Evolutionary conservation across 2,888 invertebrate species (phyloP).

Genomic region (Cantharis lateralis): DNA sequence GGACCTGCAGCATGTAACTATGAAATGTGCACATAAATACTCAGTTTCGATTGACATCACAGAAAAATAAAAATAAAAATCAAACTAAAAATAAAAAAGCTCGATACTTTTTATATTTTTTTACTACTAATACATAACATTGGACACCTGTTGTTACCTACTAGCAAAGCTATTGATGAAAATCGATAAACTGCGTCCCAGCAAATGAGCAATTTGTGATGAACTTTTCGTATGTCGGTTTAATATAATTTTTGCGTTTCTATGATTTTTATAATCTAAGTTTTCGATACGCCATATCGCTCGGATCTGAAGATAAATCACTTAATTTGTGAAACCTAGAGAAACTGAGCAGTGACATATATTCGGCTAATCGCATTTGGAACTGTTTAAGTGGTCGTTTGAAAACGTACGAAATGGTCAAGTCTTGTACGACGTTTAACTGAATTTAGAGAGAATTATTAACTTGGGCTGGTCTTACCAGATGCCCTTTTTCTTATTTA

Average conservation of each 20-base stretch:
- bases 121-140: conserved; percentile 17
- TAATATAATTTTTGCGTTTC: background rate
- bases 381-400: conserved; percentile 37
- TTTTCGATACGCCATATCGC: background rate
- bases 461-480: conserved; percentile 8
- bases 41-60: conserved; percentile 51
- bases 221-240: background rate
- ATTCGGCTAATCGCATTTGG: conserved; percentile 35
- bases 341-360: conserved; percentile 16
- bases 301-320: background rate
- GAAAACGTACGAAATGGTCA: conserved; percentile 35
- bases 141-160: conserved; percentile 33
- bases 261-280: background rate
- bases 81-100: conserved; percentile 42
- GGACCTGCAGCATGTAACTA: conserved; percentile 48
- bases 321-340: conserved; percentile 13
- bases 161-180: conserved; percentile 45
- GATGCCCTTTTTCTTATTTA: conserved; percentile 16
- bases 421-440: conserved; percentile 32
- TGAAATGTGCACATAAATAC: conserved; percentile 55
- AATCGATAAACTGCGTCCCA: conserved; percentile 44
- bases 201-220: background rate
- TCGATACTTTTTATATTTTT: conserved; percentile 24
- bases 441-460: conserved; percentile 21
- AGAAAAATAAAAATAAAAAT: conserved; percentile 49